These are phyloP conservation scores for Mimachlamys varia DNA, from an alignment of 2,888 invertebrate genomes.

Conservation along the genomic window DNA sequence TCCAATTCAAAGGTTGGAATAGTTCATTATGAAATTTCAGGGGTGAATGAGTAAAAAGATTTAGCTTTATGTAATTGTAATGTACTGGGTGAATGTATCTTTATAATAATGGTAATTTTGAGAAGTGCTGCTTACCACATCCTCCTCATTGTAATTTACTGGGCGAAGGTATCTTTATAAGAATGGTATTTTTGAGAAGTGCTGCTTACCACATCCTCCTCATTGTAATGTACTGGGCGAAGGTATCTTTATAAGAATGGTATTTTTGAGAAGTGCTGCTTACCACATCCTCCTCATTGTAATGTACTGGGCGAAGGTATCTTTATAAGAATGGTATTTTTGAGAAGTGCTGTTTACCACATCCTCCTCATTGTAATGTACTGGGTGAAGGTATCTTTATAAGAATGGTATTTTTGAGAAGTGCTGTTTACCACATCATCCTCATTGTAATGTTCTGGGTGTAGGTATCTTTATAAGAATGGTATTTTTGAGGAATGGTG, in stretches of 20 bases:
- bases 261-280: not conserved
- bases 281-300: not conserved
- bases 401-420: not conserved
- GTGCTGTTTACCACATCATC: not conserved
- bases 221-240: not conserved
- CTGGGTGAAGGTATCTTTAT: not conserved
- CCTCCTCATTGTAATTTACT: not conserved
- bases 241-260: not conserved
- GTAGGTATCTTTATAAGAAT: not conserved
- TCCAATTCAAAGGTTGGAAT: no score
- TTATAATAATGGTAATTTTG: not conserved
- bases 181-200: not conserved
- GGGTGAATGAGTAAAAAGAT: no score
- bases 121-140: not conserved
- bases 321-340: not conserved
- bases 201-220: not conserved
- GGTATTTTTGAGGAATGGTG: not conserved
- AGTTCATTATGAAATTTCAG: no score
- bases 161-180: not conserved
- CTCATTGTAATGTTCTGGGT: not conserved
- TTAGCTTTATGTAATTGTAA: not conserved
- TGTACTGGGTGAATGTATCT: not conserved
- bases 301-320: not conserved
- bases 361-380: not conserved
- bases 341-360: not conserved